phyloP scores from a whole-genome alignment of 1,140 invertebrate genomes.

The Zelostemma sp. region DNA sequence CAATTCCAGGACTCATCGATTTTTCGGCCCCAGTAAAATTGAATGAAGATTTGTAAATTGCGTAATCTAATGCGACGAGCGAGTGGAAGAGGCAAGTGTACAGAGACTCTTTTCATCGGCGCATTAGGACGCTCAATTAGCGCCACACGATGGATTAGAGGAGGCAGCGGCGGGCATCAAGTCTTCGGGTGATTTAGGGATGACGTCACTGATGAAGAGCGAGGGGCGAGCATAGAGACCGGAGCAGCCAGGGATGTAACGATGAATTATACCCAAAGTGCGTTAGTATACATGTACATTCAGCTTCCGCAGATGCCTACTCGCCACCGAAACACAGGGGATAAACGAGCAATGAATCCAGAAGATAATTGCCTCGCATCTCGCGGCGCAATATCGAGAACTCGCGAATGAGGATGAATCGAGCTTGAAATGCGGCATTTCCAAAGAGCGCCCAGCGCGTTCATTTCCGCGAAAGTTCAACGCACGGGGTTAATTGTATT shows the following conservation, averaged over 20 bases:
- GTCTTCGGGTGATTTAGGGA: slow-evolving; percentile 2
- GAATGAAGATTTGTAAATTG: slow-evolving; percentile 3
- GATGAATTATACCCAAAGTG: slow-evolving; percentile 8
- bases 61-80: neutral
- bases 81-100: too few species aligned
- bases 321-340: slow-evolving; percentile 20
- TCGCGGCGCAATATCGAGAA: slow-evolving; percentile 19
- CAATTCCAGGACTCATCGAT: neutral
- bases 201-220: slow-evolving; percentile 4
- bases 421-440: slow-evolving; percentile 22
- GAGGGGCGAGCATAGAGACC: neutral
- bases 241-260: neutral
- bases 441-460: slow-evolving; percentile 4
- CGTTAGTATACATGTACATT: neutral
- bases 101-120: neutral
- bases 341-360: slow-evolving; percentile 31
- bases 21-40: neutral
- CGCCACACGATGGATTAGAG: too few species aligned
- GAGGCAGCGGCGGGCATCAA: neutral
- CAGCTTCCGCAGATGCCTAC: slow-evolving; percentile 22
- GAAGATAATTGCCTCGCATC: slow-evolving; percentile 32
- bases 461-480: slow-evolving; percentile 22
- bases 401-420: slow-evolving; percentile 25
- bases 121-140: neutral
- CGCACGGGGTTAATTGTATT: slow-evolving; percentile 2